Evolutionary conservation across 2,113 vertebrate species (phyloP), one percentile per base, ranked within the genome.

Genomic region (Amphiprion ocellaris): DNA sequence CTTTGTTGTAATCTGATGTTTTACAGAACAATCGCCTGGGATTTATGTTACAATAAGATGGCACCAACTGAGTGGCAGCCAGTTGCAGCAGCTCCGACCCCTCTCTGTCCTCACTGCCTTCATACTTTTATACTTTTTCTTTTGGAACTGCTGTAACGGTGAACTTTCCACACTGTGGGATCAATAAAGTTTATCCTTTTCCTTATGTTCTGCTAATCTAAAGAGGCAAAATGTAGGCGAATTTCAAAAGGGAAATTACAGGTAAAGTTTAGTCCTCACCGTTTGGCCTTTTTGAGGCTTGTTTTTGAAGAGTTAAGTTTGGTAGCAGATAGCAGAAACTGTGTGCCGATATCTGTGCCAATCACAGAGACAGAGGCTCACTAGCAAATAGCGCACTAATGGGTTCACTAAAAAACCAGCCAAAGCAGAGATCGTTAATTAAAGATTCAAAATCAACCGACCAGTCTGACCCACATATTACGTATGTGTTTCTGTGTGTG

Each of bases 341-440:
- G 28, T 0, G 52, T 30, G 6, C 30, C 3, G 30, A 30, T 30
- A 6, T 30, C 30, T 30, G 30, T 30, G 30, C 30, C 33, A 64
- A 52, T 63, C n/a, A 0, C 3, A 65, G 12, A 60, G 11, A 65
- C 10, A 10, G 11, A 17, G 50, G 19, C 56, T 79, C 64, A 54
- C 54, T 30, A 59, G 56, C 56, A 69, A 71, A 67, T n/a, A 55
- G 66, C 53, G 52, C 74, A 76, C 59, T 68, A 72, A 84, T 71
- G 81, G 73, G 23, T 33, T 60, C 64, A 60, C 37, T 68, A 53
- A 82, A 73, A 77, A 76, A 69, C 64, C 58, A 70, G 50, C 10
- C 37, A 30, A 62, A 79, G 53, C 26, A 47, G 52, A 69, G 73
- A 49, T 61, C 10, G 15, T 82, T 88, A 85, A 82, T 86, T 87